phyloP scores from a whole-genome alignment of 2,888 invertebrate species.

The Parthenolecanium corni region DNA sequence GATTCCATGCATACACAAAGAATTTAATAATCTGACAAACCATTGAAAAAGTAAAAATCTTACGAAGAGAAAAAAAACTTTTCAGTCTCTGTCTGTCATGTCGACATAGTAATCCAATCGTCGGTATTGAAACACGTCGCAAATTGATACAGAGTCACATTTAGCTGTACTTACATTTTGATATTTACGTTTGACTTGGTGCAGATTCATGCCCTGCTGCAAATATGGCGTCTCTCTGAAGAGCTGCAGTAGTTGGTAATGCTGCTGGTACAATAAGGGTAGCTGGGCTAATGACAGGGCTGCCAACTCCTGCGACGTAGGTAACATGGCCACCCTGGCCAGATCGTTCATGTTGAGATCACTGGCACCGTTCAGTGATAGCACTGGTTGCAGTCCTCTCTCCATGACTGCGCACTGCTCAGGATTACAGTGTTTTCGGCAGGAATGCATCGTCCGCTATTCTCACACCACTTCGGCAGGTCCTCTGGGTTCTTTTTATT shows the following conservation, averaged over 20 bases:
- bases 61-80: no score
- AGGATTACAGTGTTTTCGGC: conserved; percentile 15
- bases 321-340: conserved; percentile 11
- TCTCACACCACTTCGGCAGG: no score
- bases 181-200: conserved; percentile 20
- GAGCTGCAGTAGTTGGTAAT: conserved; percentile 30
- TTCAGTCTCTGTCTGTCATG: no score
- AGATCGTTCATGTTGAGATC: conserved; percentile 8
- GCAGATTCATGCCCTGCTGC: conserved; percentile 27
- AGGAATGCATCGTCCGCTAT: conserved; percentile 7
- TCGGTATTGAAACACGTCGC: no score
- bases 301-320: conserved; percentile 17
- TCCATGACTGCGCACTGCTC: conserved; percentile 9
- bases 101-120: no score
- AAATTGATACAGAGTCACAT: no score
- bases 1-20: no score
- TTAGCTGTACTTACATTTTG: conserved; percentile 5
- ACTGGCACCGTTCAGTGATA: conserved; percentile 2
- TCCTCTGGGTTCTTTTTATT: no score
- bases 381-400: not conserved
- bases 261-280: conserved; percentile 30
- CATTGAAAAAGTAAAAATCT: no score
- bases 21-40: no score
- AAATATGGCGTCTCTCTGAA: conserved; percentile 25
- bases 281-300: conserved; percentile 25